Evolutionary conservation across 2,888 invertebrate species (phyloP).

Genomic region (Anthoptus insignis): DNA sequence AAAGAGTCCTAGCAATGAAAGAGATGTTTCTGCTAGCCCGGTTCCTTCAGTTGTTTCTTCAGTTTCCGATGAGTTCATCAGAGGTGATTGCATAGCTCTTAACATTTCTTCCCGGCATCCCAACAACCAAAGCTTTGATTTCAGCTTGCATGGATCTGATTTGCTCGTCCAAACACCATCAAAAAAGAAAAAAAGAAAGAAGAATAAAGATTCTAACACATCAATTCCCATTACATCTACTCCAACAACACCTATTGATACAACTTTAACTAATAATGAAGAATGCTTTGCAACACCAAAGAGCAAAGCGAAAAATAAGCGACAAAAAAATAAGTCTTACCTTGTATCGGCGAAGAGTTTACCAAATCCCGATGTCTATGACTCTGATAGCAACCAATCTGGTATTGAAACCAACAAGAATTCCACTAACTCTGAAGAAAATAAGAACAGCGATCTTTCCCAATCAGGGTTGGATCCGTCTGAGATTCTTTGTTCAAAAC

Average conservation of each 20-base stretch:
- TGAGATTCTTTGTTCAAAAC: constrained; percentile 50
- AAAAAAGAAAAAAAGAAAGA: constrained; percentile 78
- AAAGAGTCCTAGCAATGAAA: constrained; percentile 54
- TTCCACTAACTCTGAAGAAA: constrained; percentile 62
- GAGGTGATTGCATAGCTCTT: constrained; percentile 80
- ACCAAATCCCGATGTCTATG: constrained; percentile 83
- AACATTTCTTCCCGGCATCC: constrained; percentile 76
- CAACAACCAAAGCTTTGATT: constrained; percentile 78
- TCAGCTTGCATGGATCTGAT: constrained; percentile 81
- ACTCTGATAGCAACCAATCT: constrained; percentile 86
- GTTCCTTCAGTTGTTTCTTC: constrained; percentile 82
- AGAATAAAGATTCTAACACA: constrained; percentile 66
- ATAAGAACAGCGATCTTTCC: constrained; percentile 83
- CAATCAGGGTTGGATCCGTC: constrained; percentile 84
- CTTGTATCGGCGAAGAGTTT: constrained; percentile 70
- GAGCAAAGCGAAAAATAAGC: constrained; percentile 79
- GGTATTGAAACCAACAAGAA: constrained; percentile 60
- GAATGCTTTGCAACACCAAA: constrained; percentile 81
- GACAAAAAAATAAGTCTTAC: constrained; percentile 71
- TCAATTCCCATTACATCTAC: constrained; percentile 62
- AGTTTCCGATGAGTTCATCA: constrained; percentile 82
- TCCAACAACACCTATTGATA: constrained; percentile 47
- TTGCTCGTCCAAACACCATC: constrained; percentile 70
- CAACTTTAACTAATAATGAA: constrained; percentile 55
- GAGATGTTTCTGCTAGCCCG: constrained; percentile 74